Conservation (phyloP, 2,888 invertebrate species). For the Scaptomyza cyrtandrae region DNA sequence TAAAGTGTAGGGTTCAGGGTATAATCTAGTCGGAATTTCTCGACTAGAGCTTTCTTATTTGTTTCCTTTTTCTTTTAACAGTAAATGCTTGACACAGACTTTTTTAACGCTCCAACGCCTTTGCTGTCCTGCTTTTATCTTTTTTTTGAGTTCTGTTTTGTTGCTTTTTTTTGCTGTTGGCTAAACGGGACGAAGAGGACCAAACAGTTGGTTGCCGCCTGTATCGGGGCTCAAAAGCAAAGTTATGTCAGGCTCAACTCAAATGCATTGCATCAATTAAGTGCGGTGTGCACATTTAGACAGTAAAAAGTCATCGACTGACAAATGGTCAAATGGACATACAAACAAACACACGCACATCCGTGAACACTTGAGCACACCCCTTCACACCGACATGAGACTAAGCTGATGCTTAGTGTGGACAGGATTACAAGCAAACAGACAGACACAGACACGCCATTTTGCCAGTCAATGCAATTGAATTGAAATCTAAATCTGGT, state of each 20-base stretch:
- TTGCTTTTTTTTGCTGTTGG: slow-evolving; percentile 13
- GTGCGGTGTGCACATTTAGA: slow-evolving; percentile 58
- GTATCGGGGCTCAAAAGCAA: slow-evolving; percentile 65
- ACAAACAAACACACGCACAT: slow-evolving; percentile 6
- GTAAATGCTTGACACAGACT: slow-evolving; percentile 43
- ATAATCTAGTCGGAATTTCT: too few species aligned
- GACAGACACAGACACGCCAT: slow-evolving; percentile 17
- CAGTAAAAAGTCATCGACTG: slow-evolving; percentile 73
- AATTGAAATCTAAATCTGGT: slow-evolving; percentile 69
- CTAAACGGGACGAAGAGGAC: neutral
- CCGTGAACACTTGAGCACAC: slow-evolving; percentile 12
- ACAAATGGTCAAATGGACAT: slow-evolving; percentile 59
- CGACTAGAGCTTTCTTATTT: too few species aligned
- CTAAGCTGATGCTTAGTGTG: slow-evolving; percentile 47
- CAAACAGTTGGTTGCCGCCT: slow-evolving; percentile 12
- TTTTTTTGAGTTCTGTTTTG: too few species aligned
- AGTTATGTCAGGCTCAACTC: slow-evolving; percentile 68
- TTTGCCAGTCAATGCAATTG: slow-evolving; percentile 65
- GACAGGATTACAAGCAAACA: slow-evolving; percentile 50
- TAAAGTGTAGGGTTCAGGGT: too few species aligned
- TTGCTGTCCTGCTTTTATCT: slow-evolving; percentile 45
- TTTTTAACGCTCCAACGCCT: slow-evolving; percentile 41
- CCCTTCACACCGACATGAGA: neutral
- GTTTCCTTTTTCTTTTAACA: slow-evolving; percentile 26
- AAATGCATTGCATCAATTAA: slow-evolving; percentile 73